Base-by-base conservation (phyloP, 2,797 vertebrate genomes). In the Myoxocephalus aenaeus region DNA sequence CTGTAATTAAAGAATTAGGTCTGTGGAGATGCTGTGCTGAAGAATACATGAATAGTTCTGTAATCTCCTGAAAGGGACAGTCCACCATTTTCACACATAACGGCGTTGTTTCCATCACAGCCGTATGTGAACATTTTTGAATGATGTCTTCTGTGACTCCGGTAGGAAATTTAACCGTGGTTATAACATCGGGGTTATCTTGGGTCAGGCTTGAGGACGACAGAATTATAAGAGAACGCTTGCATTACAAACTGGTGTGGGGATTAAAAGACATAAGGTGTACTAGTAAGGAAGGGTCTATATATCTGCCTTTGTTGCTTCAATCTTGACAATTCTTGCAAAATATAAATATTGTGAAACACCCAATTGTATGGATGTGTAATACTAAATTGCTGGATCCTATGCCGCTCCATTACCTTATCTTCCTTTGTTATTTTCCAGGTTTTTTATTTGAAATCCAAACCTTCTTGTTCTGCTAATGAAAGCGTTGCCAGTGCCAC, bases 1-100 rank as follows among this genome's bases (percentile, higher is more conserved):
- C 29, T 63, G 38, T 34, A 32, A 70, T 75, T 63, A 40, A 63
- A 65, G 53, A 54, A 75, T 77, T 69, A 77, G 38, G 7, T 27
- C 32, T 56, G 32, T 48, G 25, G 72, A 29, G 71, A 32, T 57
- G 62, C 25, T 7, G 18, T 22, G 20, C 17, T 44, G 11, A 64
- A 42, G 32, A 64, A 70, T 11, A 50, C 12, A 53, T 11, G 38
- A 58, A 57, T 25, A 48, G 32, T 56, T n/a, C 50, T 9, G 4
- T n/a, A 4, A 2, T 65, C 34, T 29, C 51, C 34, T 15, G 46
- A 11, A 77, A 51, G 12, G 50, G 22, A 14, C 5, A 10, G 3
- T n/a, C 48, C 6, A 27, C 4, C 36, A 36, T 0, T 44, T 73
- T 18, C 9, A 40, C 36, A 38, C 34, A 1, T 25, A 5, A 17